Percentiles rank a stretch among this genome's conserved stretches.
phyloP scores from a whole-genome alignment of 2,113 vertebrate genomes.

The Psilopogon haemacephalus region DNA sequence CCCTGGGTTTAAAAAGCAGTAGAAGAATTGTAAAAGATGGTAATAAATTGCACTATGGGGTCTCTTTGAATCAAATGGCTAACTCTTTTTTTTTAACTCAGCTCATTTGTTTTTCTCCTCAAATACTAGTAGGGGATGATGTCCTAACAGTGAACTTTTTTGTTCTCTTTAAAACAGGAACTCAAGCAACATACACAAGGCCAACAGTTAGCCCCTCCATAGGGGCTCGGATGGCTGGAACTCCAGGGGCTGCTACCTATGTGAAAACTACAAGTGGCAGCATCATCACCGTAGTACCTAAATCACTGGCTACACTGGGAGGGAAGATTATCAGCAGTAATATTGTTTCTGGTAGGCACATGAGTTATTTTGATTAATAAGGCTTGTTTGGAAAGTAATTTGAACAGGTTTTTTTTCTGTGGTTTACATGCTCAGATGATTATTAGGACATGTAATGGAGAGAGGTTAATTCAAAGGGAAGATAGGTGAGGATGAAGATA shows the following conservation, averaged over 20 bases:
- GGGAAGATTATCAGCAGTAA: conserved; percentile 98
- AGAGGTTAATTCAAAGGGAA: not conserved
- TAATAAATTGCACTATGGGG: not conserved
- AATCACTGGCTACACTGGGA: conserved; percentile 92
- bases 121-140: too few species aligned
- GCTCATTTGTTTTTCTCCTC: not conserved
- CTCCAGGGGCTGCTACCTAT: conserved; percentile 89
- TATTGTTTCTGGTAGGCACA: conserved; percentile 90
- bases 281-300: conserved; percentile 98
- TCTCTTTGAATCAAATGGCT: not conserved
- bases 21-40: not conserved
- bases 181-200: conserved; percentile 89
- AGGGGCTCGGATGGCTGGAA: conserved; percentile 85
- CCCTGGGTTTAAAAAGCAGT: not conserved
- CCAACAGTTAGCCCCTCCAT: conserved; percentile 87
- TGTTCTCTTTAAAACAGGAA: conserved; percentile 66
- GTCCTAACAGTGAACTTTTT: not conserved
- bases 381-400: not conserved
- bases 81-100: not conserved
- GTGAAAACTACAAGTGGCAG: conserved; percentile 98
- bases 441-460: not conserved
- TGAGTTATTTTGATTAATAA: not conserved
- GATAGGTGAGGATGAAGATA: not conserved
- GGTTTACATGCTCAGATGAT: not conserved
- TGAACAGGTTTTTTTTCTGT: not conserved